Base-by-base conservation (phyloP, 2,797 vertebrate genomes). In the Megalops cyprinoides region DNA sequence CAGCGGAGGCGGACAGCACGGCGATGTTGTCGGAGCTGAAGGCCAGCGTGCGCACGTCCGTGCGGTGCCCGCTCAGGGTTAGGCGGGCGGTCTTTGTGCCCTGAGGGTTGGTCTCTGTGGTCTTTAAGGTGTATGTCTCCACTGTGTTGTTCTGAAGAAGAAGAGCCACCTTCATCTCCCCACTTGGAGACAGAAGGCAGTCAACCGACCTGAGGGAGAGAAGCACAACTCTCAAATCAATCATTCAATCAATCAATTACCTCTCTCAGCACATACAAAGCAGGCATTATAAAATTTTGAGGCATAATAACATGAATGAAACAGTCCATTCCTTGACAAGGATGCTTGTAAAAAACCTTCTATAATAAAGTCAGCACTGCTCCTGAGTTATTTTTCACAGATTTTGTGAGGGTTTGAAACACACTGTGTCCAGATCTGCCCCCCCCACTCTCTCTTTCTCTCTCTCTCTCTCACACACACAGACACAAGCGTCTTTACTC, bases 1-100 rank as follows among this genome's bases (percentile, higher is more conserved):
- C 98, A 0, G 96, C 97, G 0, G 98, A 96, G 4, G 96, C 98
- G 0, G 98, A 99, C 10, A 99, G 96, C 74, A 99, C 14, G 10
- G 97, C 97, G 79, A 98, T 96, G 85, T 98, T 99, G 89, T 99
- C 98, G 0, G 98, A 98, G 91, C 98, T 99, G 87, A 99, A 99
- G 62, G 97, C 94, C 90, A 99, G 80, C 0, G 97, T 99, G 71
- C 98, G 95, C 73, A 94, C 96, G 1, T 99, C 97, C 0, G 96
- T 97, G 82, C 97, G 96, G 79, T 99, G 98, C 1, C 97, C 98
- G 0, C 93, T 95, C 0, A 97, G 92, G 5, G 96, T 96, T 83
- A 99, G 94, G 34, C 89, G 95, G 42, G 94, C 91, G 0, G 87
- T 94, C 89, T 96, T 96, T 53, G 90, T 91, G 82, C 94, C 90